Evolutionary conservation across 2,797 vertebrate species (phyloP), one percentile per base, ranked within the genome.

Genomic region (Buceros bicornis): DNA sequence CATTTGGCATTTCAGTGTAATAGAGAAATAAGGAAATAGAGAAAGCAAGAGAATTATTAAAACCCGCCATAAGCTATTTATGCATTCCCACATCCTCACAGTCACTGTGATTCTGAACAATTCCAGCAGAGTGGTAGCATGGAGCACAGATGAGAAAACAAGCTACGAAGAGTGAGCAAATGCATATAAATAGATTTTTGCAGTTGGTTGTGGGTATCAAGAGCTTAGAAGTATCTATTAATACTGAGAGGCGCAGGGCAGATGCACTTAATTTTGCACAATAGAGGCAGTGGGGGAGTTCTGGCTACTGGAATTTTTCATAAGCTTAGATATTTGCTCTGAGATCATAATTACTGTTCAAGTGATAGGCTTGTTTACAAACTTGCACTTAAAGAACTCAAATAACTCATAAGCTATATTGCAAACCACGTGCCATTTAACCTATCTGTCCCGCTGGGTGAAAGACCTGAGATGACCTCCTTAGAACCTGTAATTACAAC

Each of bases 171-270:
- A 73, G 53, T 89, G 88, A 95, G 56, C 33, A 92, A 84, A 93
- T 50, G 31, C 14, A 67, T 87, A 95, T 80, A 96, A 96, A 95
- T 79, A 96, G 95, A 93, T 29, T 87, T 87, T 70, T 82, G 64
- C 87, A 92, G 83, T 56, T 91, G 71, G 64, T 6, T 91, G 51
- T 20, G 56, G 42, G 43, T 66, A 95, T 90, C 78, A 93, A 73
- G 50, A 87, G 73, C 78, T 66, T 80, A 82, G 28, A 82, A 93
- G 60, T 35, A 80, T 47, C 90, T 94, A 94, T 92, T 91, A 92
- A 92, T 92, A 93, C 43, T 35, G 60, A 61, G 50, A 84, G 66
- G 17, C 66, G 58, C 17, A n/a, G 37, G 19, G 8, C 19, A 84
- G 64, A 79, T 42, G 86, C 29, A 82, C 66, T 48, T 45, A 93